Percentiles rank a stretch among this genome's conserved stretches.
phyloP scores from a whole-genome alignment of 2,888 invertebrate genomes.

The Pseudococcus jackbeardsleyi region DNA sequence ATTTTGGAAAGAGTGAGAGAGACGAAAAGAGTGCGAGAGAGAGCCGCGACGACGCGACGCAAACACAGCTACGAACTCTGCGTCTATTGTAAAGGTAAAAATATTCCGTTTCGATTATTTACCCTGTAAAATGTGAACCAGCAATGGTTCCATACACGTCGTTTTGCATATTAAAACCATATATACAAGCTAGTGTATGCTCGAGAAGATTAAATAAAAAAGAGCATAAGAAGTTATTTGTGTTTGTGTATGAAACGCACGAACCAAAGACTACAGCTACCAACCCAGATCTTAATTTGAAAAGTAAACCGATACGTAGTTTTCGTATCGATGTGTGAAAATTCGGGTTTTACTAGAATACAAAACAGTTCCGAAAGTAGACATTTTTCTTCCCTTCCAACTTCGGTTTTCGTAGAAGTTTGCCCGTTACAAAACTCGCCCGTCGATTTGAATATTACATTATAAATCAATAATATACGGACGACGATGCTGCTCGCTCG shows the following conservation, averaged over 20 bases:
- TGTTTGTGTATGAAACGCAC: slow-evolving; percentile 59
- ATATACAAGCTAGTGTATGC: slow-evolving; percentile 5
- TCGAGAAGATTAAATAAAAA: slow-evolving; percentile 60
- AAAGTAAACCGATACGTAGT: slow-evolving; percentile 60
- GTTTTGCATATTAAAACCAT: slow-evolving; percentile 63
- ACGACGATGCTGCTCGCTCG: not conserved
- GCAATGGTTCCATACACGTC: slow-evolving; percentile 26
- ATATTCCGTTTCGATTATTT: slow-evolving; percentile 58
- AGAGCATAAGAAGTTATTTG: slow-evolving; percentile 55
- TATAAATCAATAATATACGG: slow-evolving; percentile 38
- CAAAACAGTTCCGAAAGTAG: slow-evolving; percentile 41
- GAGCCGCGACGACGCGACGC: not conserved
- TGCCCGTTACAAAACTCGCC: not conserved
- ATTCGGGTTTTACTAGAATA: slow-evolving; percentile 54
- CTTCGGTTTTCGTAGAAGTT: slow-evolving; percentile 26
- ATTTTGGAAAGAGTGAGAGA: slow-evolving; percentile 21
- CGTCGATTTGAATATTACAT: slow-evolving; percentile 46
- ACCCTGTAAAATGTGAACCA: slow-evolving; percentile 49
- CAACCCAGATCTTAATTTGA: slow-evolving; percentile 63
- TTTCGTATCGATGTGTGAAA: slow-evolving; percentile 64
- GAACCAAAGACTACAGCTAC: slow-evolving; percentile 54
- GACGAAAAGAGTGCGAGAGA: not conserved
- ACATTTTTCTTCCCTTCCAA: slow-evolving; percentile 17
- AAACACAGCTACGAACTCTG: slow-evolving; percentile 5
- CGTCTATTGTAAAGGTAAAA: slow-evolving; percentile 22